Evolutionary conservation across 2,888 invertebrate species (phyloP).

Genomic region (Silvanus unidentatus): DNA sequence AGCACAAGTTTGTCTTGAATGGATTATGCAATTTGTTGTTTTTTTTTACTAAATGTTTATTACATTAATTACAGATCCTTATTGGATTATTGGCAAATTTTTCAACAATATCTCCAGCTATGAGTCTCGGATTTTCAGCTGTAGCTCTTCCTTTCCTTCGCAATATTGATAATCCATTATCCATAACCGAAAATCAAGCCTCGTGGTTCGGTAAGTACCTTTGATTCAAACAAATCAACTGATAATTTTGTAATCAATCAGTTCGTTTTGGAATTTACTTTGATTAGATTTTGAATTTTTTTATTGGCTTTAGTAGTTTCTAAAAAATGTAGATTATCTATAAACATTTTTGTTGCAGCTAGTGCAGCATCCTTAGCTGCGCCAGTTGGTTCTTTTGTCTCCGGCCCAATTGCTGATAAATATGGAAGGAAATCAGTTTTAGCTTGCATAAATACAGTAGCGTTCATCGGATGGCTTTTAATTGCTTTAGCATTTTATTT

Average conservation of each 20-base stretch:
- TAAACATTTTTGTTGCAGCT: conserved; percentile 48
- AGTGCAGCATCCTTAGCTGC: conserved; percentile 52
- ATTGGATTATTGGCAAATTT: conserved; percentile 49
- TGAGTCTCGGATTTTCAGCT: conserved; percentile 55
- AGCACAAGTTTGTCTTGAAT: no score
- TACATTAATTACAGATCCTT: conserved; percentile 43
- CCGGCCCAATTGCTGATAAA: conserved; percentile 49
- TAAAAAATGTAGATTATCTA: no score
- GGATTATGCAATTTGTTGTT: no score
- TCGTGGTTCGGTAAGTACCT: conserved; percentile 58
- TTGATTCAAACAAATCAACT: background rate
- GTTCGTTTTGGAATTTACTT: no score
- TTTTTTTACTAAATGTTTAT: no score
- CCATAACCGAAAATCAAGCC: conserved; percentile 42
- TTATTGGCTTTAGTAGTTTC: no score
- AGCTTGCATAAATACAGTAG: conserved; percentile 46
- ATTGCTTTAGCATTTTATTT: conserved; percentile 44
- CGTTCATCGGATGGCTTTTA: conserved; percentile 50
- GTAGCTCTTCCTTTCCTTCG: conserved; percentile 48
- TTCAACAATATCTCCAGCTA: conserved; percentile 51
- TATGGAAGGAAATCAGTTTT: conserved; percentile 50
- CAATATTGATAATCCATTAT: conserved; percentile 24
- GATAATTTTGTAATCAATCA: no score
- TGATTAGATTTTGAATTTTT: no score
- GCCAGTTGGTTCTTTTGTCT: conserved; percentile 51